Percentiles rank a stretch among this genome's conserved stretches.
Evolutionary conservation across 1,140 invertebrate species (phyloP).

Genomic region (Zaprionus ghesquierei): DNA sequence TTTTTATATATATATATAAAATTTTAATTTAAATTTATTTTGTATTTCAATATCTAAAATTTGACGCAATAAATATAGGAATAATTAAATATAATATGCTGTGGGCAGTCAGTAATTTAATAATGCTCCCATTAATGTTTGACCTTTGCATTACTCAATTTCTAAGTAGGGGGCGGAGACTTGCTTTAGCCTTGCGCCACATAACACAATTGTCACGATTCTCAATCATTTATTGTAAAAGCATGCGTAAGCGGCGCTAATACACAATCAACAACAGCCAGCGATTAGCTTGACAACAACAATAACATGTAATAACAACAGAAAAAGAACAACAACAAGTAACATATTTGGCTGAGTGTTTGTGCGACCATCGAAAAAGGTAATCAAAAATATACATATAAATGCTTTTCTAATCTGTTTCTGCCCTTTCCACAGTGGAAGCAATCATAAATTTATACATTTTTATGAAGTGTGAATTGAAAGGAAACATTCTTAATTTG

Average conservation of each 20-base stretch:
- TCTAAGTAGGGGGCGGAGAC: background rate
- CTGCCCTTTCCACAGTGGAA: constrained; percentile 29
- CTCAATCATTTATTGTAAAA: constrained; percentile 62
- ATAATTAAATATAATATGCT: constrained; percentile 7
- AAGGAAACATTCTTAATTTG: background rate
- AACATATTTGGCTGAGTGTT: constrained; percentile 30
- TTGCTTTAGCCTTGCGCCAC: constrained; percentile 17
- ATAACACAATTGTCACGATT: constrained; percentile 41
- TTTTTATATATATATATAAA: too few relatives aligned
- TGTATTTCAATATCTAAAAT: too few relatives aligned
- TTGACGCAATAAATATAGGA: too few relatives aligned
- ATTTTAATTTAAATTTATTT: too few relatives aligned
- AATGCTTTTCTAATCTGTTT: background rate
- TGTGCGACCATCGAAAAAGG: constrained; percentile 30
- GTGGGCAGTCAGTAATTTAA: background rate
- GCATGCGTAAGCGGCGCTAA: constrained; percentile 54
- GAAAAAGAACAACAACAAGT: constrained; percentile 12
- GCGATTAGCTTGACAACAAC: constrained; percentile 52
- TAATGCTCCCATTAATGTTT: constrained; percentile 15
- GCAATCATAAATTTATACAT: background rate
- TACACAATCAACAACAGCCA: constrained; percentile 40
- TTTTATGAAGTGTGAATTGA: background rate
- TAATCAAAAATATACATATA: constrained; percentile 30
- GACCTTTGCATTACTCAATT: background rate
- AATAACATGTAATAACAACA: constrained; percentile 4